A percentile compares a stretch with the other conserved stretches of the same genome.
phyloP scores from a whole-genome alignment of 2,113 vertebrate genomes.

The Amphiprion percula region DNA sequence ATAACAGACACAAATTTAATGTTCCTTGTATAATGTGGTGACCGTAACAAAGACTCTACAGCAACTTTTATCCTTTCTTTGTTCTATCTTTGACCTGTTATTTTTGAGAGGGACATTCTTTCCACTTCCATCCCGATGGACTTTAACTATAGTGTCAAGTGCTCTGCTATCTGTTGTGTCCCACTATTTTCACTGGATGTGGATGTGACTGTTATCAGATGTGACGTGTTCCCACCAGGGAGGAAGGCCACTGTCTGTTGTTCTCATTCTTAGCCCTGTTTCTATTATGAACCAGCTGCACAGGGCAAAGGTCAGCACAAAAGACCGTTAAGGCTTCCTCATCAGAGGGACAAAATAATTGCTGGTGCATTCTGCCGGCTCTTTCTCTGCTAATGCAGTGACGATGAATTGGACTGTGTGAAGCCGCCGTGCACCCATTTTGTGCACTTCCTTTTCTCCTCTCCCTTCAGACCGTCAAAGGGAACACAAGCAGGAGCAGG shows the following conservation, averaged over 20 bases:
- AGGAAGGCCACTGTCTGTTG: slow-evolving; percentile 73
- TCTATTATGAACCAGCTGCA: slow-evolving; percentile 78
- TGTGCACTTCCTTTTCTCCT: slow-evolving; percentile 36
- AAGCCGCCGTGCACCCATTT: slow-evolving; percentile 47
- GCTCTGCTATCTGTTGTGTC: slow-evolving; percentile 27
- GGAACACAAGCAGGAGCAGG: slow-evolving; percentile 50
- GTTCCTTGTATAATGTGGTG: neutral
- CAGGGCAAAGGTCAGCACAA: slow-evolving; percentile 71
- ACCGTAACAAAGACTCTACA: neutral
- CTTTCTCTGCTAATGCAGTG: slow-evolving; percentile 60
- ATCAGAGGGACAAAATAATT: slow-evolving; percentile 69
- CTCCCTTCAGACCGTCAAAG: slow-evolving; percentile 32
- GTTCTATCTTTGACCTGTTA: neutral
- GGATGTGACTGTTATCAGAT: slow-evolving; percentile 68
- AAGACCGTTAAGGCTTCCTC: slow-evolving; percentile 67
- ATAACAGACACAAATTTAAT: neutral
- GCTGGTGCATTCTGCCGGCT: slow-evolving; percentile 55
- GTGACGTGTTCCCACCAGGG: slow-evolving; percentile 76
- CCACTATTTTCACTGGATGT: slow-evolving; percentile 46
- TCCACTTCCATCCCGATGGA: slow-evolving; percentile 19
- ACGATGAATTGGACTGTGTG: slow-evolving; percentile 60
- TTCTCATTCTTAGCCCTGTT: slow-evolving; percentile 56
- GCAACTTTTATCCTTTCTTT: neutral
- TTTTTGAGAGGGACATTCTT: slow-evolving; percentile 19
- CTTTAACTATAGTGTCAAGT: slow-evolving; percentile 20